Evolutionary conservation across 2,113 vertebrate genomes (phyloP).

Genomic region (Callaeas wilsoni): DNA sequence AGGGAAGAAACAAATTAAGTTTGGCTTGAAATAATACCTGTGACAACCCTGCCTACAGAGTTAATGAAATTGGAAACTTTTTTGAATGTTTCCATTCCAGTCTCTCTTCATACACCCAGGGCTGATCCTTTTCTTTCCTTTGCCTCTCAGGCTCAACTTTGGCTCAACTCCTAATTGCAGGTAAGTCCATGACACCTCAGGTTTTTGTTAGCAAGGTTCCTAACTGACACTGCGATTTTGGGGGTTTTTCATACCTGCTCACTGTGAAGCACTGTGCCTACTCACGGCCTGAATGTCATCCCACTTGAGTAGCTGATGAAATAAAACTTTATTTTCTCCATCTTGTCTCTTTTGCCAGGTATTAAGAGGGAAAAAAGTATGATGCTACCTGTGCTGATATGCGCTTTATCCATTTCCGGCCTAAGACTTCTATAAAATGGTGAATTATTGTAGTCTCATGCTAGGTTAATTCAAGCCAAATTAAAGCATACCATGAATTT

Average conservation of each 20-base stretch:
- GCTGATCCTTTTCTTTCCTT: background rate
- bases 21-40: background rate
- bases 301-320: background rate
- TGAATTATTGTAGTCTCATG: background rate
- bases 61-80: background rate
- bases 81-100: background rate
- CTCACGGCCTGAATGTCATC: background rate
- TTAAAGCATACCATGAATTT: background rate
- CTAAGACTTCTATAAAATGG: background rate
- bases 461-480: background rate
- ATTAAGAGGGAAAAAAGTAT: background rate
- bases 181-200: accelerated
- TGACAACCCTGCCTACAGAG: background rate
- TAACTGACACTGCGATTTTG: background rate
- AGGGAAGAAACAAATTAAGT: background rate
- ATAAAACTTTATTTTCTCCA: background rate
- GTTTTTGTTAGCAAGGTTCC: background rate
- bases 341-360: background rate
- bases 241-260: background rate
- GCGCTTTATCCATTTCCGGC: background rate
- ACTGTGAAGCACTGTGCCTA: background rate
- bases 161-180: background rate
- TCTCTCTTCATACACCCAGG: background rate
- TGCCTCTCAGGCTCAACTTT: background rate
- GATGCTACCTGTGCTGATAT: background rate